Evolutionary conservation across 1,140 invertebrate species (phyloP).

Genomic region (Drosophila ironensis): DNA sequence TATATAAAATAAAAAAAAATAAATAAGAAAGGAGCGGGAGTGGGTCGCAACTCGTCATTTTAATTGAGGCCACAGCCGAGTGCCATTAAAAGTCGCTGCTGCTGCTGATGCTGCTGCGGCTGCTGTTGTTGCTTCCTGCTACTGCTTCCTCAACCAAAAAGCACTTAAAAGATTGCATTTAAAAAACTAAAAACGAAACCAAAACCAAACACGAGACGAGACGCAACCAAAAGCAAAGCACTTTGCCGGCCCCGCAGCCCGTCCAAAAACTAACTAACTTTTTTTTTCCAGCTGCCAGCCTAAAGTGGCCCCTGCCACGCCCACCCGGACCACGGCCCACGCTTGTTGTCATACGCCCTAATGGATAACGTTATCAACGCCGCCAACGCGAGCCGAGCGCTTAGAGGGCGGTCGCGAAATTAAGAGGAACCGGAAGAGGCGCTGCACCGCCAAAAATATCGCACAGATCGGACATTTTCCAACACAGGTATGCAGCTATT

Average conservation of each 20-base stretch:
- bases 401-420: slow-evolving; percentile 23
- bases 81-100: slow-evolving; percentile 62
- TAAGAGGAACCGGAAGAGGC: not conserved
- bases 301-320: slow-evolving; percentile 40
- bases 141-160: slow-evolving; percentile 59
- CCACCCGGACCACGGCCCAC: slow-evolving; percentile 18
- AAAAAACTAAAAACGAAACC: slow-evolving; percentile 56
- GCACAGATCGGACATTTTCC: not conserved
- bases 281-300: slow-evolving; percentile 37
- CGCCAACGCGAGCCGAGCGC: slow-evolving; percentile 44
- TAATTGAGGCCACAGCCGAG: slow-evolving; percentile 59
- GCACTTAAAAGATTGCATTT: slow-evolving; percentile 72
- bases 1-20: not conserved
- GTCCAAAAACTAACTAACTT: slow-evolving; percentile 59
- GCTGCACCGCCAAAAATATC: slow-evolving; percentile 4
- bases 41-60: slow-evolving; percentile 26
- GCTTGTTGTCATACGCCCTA: slow-evolving; percentile 50
- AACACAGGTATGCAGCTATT: too few relatives aligned
- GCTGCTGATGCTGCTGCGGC: slow-evolving; percentile 7
- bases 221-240: slow-evolving; percentile 31
- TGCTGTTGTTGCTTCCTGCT: slow-evolving; percentile 3
- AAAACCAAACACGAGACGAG: slow-evolving; percentile 59
- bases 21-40: not conserved
- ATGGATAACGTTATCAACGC: slow-evolving; percentile 72
- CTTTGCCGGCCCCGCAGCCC: slow-evolving; percentile 15